Conservation (phyloP, 2,113 vertebrate genomes). For the Aphelocoma coerulescens region DNA sequence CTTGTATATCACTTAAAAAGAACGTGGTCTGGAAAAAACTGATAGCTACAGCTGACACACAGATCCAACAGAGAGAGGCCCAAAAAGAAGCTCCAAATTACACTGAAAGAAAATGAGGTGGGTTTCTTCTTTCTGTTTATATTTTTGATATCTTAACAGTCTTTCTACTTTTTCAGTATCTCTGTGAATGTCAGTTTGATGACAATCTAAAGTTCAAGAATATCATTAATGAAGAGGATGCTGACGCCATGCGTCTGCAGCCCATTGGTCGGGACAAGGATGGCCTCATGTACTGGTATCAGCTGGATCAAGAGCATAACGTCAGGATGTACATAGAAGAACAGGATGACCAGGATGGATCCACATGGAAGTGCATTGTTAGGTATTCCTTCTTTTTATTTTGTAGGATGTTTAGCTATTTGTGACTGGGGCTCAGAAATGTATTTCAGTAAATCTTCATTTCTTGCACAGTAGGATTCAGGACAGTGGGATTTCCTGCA, state of each 20-base stretch:
- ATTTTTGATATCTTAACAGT: not conserved
- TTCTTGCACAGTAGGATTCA: not conserved
- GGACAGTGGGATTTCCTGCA: not conserved
- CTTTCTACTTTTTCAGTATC: constrained; percentile 76
- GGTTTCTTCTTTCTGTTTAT: not conserved
- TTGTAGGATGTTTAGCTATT: not conserved
- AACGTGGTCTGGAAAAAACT: not conserved
- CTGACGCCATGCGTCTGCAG: constrained; percentile 92
- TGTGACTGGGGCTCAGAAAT: not conserved
- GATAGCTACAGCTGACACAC: not conserved
- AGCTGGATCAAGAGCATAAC: constrained; percentile 94
- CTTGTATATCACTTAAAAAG: not conserved
- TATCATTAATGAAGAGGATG: constrained; percentile 92
- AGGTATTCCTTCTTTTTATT: constrained; percentile 71
- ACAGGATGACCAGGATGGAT: constrained; percentile 93
- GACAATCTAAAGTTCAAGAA: constrained; percentile 98
- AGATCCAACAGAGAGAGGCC: not conserved
- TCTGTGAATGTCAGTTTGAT: constrained; percentile 98
- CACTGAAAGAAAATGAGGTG: not conserved
- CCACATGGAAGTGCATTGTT: constrained; percentile 95
- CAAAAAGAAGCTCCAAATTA: not conserved
- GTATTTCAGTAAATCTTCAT: not conserved
- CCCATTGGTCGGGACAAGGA: constrained; percentile 90
- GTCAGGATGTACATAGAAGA: constrained; percentile 96
- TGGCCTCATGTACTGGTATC: constrained; percentile 95